These are phyloP conservation scores for Meles meles DNA, from an alignment of 2,113 vertebrate species.

Conservation along the genomic window DNA sequence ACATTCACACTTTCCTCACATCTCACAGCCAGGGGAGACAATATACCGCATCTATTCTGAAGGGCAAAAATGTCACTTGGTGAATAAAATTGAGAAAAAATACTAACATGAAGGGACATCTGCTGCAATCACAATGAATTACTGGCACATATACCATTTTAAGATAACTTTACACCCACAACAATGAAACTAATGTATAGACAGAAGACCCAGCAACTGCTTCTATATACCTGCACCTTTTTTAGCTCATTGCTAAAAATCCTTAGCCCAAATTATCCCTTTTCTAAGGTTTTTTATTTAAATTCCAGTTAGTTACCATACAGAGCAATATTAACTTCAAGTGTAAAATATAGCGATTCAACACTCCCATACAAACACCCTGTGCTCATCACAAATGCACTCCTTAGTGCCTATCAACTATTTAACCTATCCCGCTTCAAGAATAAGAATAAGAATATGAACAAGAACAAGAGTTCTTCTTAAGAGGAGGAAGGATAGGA, in stretches of 20 bases:
- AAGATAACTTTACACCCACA: neutral
- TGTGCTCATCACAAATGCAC: neutral
- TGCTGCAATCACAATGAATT: neutral
- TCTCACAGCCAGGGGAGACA: neutral
- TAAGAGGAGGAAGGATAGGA: no score
- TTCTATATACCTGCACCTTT: constrained; percentile 21
- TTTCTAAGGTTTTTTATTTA: neutral
- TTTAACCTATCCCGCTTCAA: neutral
- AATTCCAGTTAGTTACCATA: neutral
- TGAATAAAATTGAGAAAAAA: constrained; percentile 10
- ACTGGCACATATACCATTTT: neutral
- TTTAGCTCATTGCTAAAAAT: constrained; percentile 48
- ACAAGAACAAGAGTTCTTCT: no score
- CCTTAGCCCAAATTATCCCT: constrained; percentile 21
- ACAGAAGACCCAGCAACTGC: neutral
- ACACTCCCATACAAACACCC: neutral
- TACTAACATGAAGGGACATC: neutral
- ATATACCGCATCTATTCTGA: neutral
- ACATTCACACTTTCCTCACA: neutral
- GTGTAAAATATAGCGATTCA: neutral
- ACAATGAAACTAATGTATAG: neutral
- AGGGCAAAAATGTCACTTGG: neutral
- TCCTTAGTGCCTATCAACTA: neutral
- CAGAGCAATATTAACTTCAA: neutral
- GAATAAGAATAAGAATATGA: no score